Conservation (phyloP, 1,140 invertebrate genomes). For the Lordiphosa mommai region DNA sequence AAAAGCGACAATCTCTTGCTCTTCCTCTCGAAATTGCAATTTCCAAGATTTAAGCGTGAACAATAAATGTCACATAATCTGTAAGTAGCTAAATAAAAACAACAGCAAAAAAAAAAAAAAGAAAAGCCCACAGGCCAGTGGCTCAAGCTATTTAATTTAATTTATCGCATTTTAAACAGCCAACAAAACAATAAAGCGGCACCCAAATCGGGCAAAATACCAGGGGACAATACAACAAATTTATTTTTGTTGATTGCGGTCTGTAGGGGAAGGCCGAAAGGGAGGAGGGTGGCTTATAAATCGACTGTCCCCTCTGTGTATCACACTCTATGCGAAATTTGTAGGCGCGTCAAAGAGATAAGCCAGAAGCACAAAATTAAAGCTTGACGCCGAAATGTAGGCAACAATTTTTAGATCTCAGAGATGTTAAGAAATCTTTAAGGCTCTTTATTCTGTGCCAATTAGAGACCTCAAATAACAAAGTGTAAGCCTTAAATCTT, state of each 20-base stretch:
- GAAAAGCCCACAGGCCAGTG: neutral
- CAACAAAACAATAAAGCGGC: conserved; percentile 57
- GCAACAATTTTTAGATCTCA: too few species aligned
- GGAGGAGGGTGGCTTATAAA: conserved; percentile 9
- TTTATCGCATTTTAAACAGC: conserved; percentile 76
- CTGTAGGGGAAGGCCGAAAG: conserved; percentile 2
- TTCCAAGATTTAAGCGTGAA: conserved; percentile 76
- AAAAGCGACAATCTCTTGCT: neutral
- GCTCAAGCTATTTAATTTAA: conserved; percentile 65
- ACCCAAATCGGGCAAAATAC: conserved; percentile 1
- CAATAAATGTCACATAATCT: conserved; percentile 77
- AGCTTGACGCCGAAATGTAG: too few species aligned
- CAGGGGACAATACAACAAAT: conserved; percentile 52
- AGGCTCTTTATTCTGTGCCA: too few species aligned
- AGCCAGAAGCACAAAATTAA: too few species aligned
- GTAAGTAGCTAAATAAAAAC: conserved; percentile 74
- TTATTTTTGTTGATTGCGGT: conserved; percentile 69
- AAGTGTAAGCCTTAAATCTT: too few species aligned
- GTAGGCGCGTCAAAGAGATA: conserved; percentile 17
- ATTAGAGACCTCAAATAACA: too few species aligned
- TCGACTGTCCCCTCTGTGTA: too few species aligned
- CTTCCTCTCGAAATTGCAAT: conserved; percentile 62
- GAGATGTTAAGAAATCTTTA: too few species aligned
- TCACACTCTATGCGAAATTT: conserved; percentile 11
- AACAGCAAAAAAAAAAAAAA: neutral